These are phyloP conservation scores for Drosophila carrolli DNA, from an alignment of 1,140 invertebrate species.

Conservation along the genomic window DNA sequence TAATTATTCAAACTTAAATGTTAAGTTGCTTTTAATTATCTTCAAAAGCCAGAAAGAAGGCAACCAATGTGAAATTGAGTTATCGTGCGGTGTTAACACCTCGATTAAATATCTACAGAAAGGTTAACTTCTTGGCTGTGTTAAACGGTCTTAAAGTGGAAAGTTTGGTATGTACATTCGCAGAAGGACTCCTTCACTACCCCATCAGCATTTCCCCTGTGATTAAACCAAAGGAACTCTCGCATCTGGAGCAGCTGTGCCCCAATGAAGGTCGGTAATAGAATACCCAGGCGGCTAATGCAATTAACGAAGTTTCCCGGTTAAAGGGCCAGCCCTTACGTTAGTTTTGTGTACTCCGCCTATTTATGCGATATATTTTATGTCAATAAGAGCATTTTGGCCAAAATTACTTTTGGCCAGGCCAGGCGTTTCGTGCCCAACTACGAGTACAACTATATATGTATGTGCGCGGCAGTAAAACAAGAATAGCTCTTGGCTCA, in stretches of 20 bases:
- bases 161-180: constrained; percentile 8
- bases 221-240: constrained; percentile 3
- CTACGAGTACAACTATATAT: background rate
- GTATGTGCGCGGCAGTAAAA: constrained; percentile 26
- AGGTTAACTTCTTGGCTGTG: constrained; percentile 10
- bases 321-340: constrained; percentile 17
- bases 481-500: constrained; percentile 20
- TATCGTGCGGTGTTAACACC: constrained; percentile 8
- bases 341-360: constrained; percentile 21
- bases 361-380: constrained; percentile 71
- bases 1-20: background rate
- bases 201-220: background rate
- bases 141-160: constrained; percentile 25
- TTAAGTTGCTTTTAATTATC: no score
- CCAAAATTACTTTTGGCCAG: constrained; percentile 58
- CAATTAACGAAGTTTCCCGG: constrained; percentile 58
- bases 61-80: background rate
- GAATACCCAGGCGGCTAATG: constrained; percentile 49
- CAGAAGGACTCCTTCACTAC: constrained; percentile 10
- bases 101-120: constrained; percentile 2
- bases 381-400: constrained; percentile 70
- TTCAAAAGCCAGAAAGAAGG: background rate
- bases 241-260: constrained; percentile 41
- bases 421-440: background rate
- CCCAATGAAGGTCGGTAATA: constrained; percentile 38